These are phyloP conservation scores for Noctilio leporinus DNA, from an alignment of 2,113 vertebrate species.

Conservation along the genomic window DNA sequence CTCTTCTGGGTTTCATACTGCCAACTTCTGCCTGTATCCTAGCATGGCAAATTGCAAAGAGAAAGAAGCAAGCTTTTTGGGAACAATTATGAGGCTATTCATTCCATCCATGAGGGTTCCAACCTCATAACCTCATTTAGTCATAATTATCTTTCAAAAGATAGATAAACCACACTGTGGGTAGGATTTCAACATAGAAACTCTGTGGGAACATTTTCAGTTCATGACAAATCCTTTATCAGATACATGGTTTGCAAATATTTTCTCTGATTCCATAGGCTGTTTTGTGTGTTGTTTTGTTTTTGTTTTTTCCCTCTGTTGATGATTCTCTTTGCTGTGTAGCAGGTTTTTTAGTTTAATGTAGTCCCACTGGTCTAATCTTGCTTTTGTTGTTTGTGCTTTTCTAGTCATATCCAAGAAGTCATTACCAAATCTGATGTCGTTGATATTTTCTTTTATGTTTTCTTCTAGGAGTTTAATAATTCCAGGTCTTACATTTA, in stretches of 20 bases:
- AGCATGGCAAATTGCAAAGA: neutral
- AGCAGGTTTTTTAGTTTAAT: neutral
- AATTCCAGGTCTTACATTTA: neutral
- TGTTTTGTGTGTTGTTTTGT: too few species aligned
- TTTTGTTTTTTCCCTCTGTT: neutral
- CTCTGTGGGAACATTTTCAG: neutral
- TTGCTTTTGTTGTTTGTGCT: neutral
- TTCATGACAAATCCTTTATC: neutral
- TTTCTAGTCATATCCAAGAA: neutral
- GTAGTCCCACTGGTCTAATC: neutral
- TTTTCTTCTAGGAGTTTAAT: neutral
- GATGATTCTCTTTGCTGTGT: neutral
- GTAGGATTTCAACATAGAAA: neutral
- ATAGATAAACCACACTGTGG: neutral
- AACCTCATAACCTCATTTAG: neutral
- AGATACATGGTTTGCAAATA: neutral
- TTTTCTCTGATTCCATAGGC: neutral
- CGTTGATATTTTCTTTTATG: neutral
- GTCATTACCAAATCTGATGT: neutral
- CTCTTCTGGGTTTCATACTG: neutral
- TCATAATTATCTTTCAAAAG: neutral
- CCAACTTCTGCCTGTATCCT: neutral
- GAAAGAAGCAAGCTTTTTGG: neutral
- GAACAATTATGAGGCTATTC: neutral
- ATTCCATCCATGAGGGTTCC: neutral